Evolutionary conservation across 1,140 invertebrate genomes (phyloP).

Genomic region (Heliconius hewitsoni): DNA sequence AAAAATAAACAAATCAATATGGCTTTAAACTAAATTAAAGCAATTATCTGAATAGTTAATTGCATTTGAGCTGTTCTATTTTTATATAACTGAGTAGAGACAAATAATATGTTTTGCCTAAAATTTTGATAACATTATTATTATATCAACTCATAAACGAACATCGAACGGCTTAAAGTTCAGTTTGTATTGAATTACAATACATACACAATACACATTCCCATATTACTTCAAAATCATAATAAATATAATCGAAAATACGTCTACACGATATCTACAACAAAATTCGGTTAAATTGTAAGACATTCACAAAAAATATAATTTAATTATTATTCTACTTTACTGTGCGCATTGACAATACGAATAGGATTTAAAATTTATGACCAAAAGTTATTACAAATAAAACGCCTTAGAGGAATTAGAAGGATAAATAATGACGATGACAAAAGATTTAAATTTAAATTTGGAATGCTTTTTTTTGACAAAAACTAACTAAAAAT

Average conservation of each 20-base stretch:
- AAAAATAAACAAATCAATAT: too few relatives aligned
- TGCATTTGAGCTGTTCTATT: background rate
- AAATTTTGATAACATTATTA: too few relatives aligned
- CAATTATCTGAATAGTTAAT: background rate
- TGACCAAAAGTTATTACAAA: conserved; percentile 50
- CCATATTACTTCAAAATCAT: conserved; percentile 1
- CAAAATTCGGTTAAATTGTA: conserved; percentile 21
- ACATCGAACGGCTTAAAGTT: too few relatives aligned
- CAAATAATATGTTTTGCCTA: too few relatives aligned
- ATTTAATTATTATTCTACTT: conserved; percentile 41
- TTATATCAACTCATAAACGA: too few relatives aligned
- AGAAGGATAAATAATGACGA: background rate
- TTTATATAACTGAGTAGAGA: too few relatives aligned
- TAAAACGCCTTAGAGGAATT: conserved; percentile 17
- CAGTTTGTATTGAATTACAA: background rate
- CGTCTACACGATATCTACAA: conserved; percentile 25
- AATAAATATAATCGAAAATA: conserved; percentile 3
- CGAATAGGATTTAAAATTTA: conserved; percentile 60
- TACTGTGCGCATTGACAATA: conserved; percentile 75
- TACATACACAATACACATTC: too few relatives aligned
- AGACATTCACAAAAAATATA: conserved; percentile 37
- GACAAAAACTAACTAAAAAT: background rate
- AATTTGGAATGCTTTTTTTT: background rate
- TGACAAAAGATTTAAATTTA: background rate
- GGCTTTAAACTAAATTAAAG: background rate